These are phyloP conservation scores for Coelogynopora nodosa DNA, from an alignment of 2,888 invertebrate species.

Conservation along the genomic window DNA sequence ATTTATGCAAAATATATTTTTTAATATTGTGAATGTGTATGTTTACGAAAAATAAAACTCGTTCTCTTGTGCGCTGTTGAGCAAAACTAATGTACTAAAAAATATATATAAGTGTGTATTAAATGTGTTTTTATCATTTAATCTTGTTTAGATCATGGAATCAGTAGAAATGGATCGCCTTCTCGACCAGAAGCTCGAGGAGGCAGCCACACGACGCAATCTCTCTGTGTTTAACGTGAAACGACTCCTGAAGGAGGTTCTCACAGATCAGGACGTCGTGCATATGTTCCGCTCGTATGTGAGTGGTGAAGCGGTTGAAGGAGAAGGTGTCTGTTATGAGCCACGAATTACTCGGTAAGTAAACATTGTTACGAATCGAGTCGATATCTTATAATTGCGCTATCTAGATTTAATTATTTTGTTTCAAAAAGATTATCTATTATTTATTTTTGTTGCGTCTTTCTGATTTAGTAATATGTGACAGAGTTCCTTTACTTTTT, in stretches of 20 bases:
- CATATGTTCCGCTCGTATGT: constrained; percentile 30
- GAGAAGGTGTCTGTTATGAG: background rate
- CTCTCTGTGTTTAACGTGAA: constrained; percentile 26
- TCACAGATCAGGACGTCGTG: constrained; percentile 35
- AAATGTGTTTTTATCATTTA: background rate
- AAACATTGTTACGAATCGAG: background rate
- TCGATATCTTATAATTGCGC: too few species aligned
- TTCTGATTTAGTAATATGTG: too few species aligned
- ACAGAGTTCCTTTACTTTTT: too few species aligned
- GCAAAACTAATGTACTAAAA: too few species aligned
- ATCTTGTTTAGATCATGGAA: background rate
- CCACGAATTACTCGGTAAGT: constrained; percentile 25
- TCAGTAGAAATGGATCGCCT: background rate
- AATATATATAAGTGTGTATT: background rate
- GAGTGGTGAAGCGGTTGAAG: background rate
- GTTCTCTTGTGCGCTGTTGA: too few species aligned
- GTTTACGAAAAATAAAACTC: background rate
- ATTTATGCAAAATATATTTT: background rate
- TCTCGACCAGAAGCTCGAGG: constrained; percentile 14
- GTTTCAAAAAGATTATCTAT: too few species aligned
- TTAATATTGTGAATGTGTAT: background rate
- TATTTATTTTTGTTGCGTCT: too few species aligned
- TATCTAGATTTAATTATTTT: too few species aligned
- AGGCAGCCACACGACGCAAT: constrained; percentile 22
- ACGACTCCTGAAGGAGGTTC: constrained; percentile 32